phyloP scores from a whole-genome alignment of 2,113 vertebrate genomes.

The Neodon shergylaensis region DNA sequence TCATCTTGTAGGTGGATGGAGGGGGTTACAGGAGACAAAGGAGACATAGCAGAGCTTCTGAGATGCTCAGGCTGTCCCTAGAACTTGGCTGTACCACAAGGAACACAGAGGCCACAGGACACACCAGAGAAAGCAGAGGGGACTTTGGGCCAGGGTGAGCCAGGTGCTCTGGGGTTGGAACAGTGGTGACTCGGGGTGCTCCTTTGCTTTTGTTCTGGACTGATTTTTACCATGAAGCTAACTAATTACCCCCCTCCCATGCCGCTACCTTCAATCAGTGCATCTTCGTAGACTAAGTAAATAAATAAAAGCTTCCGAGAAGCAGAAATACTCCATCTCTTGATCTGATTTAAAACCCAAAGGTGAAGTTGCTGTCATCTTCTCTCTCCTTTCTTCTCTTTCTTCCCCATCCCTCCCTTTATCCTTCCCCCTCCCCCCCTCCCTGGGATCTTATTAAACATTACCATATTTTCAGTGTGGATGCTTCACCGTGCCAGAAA shows the following conservation, averaged over 20 bases:
- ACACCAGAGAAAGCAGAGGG: not conserved
- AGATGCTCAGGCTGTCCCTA: not conserved
- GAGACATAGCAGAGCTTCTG: not conserved
- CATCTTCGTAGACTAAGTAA: not conserved
- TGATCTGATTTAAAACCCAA: not conserved
- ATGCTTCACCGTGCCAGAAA: not conserved
- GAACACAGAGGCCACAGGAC: not conserved
- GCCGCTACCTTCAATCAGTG: not conserved
- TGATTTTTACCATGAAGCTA: not conserved
- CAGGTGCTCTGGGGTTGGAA: not conserved
- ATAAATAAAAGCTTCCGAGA: not conserved
- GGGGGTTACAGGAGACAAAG: fast-evolving
- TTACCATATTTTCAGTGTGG: not conserved
- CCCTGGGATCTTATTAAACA: not conserved
- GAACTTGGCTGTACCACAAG: not conserved
- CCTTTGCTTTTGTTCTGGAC: not conserved
- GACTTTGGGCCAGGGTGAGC: not conserved
- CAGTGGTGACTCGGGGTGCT: not conserved
- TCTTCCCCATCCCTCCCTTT: too few species aligned
- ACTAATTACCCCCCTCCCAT: fast-evolving
- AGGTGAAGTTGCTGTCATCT: fast-evolving
- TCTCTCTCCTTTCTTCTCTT: not conserved
- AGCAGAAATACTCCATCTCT: not conserved
- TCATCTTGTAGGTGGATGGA: not conserved
- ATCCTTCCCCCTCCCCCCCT: not conserved